A percentile compares a stretch with the other conserved stretches of the same genome.
phyloP scores from a whole-genome alignment of 2,113 vertebrate species.

The Crotalus viridis region DNA sequence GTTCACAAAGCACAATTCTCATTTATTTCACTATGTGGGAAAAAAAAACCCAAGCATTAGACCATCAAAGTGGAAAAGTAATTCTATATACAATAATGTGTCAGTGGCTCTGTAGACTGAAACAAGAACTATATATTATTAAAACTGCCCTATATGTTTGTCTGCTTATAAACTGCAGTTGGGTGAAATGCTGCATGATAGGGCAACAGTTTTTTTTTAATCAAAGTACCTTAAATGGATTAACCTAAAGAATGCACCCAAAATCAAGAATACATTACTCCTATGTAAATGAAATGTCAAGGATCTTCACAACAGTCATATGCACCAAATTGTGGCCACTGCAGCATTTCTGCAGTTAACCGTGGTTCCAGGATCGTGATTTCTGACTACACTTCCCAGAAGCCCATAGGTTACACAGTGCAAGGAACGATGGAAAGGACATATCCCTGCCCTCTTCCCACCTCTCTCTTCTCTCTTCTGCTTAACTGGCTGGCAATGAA shows the following conservation, averaged over 20 bases:
- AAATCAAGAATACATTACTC: neutral
- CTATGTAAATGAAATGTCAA: neutral
- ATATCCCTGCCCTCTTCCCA: neutral
- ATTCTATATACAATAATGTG: neutral
- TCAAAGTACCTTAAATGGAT: neutral
- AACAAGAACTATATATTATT: neutral
- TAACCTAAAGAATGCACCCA: neutral
- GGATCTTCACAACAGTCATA: neutral
- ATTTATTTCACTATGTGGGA: neutral
- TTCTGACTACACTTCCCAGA: neutral
- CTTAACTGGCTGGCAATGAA: neutral
- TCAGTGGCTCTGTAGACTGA: neutral
- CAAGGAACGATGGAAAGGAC: neutral
- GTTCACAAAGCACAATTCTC: neutral
- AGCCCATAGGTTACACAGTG: neutral
- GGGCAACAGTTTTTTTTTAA: neutral
- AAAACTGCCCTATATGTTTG: neutral
- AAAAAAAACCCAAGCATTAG: neutral
- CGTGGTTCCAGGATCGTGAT: neutral
- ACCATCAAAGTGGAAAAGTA: neutral
- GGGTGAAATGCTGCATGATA: neutral
- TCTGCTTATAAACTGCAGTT: neutral
- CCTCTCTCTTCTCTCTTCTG: neutral
- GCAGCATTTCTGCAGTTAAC: neutral
- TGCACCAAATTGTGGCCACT: neutral